These are phyloP conservation scores for Smittia sp. DNA, from an alignment of 2,888 invertebrate genomes.

Conservation along the genomic window DNA sequence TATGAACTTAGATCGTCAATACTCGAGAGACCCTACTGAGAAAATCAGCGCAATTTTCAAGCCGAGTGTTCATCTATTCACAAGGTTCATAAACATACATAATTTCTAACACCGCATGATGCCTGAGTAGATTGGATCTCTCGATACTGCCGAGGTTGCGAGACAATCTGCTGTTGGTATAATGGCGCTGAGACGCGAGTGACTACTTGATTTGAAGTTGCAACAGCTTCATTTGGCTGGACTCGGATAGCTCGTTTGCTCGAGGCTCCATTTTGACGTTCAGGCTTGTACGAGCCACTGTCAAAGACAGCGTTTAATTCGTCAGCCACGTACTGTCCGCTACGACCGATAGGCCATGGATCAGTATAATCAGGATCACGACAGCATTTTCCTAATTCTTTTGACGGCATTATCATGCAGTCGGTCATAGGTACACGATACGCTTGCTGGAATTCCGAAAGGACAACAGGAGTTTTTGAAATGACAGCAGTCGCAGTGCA, in stretches of 20 bases:
- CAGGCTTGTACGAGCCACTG: constrained; percentile 60
- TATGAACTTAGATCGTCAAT: too few relatives aligned
- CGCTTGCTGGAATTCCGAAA: constrained; percentile 62
- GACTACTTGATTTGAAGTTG: constrained; percentile 16
- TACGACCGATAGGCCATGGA: constrained; percentile 81
- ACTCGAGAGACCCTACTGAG: too few relatives aligned
- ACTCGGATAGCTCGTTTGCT: constrained; percentile 8
- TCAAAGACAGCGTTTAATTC: constrained; percentile 52
- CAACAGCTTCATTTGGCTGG: not conserved
- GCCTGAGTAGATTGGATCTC: not conserved
- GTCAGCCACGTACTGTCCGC: constrained; percentile 61
- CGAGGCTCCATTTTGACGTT: constrained; percentile 42
- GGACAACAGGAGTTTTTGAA: constrained; percentile 63
- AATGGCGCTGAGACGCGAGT: constrained; percentile 18
- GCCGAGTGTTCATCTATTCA: not conserved
- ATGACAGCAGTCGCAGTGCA: constrained; percentile 77
- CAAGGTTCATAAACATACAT: constrained; percentile 47
- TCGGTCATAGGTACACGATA: constrained; percentile 77
- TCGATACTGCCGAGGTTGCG: not conserved
- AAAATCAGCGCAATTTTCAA: not conserved
- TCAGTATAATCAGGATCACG: constrained; percentile 82
- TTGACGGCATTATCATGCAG: constrained; percentile 67
- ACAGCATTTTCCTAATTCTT: constrained; percentile 77
- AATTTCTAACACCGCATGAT: constrained; percentile 52
- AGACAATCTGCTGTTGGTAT: not conserved